Base-by-base conservation (phyloP, 2,888 invertebrate genomes). In the Tanytarsus gracilentus region DNA sequence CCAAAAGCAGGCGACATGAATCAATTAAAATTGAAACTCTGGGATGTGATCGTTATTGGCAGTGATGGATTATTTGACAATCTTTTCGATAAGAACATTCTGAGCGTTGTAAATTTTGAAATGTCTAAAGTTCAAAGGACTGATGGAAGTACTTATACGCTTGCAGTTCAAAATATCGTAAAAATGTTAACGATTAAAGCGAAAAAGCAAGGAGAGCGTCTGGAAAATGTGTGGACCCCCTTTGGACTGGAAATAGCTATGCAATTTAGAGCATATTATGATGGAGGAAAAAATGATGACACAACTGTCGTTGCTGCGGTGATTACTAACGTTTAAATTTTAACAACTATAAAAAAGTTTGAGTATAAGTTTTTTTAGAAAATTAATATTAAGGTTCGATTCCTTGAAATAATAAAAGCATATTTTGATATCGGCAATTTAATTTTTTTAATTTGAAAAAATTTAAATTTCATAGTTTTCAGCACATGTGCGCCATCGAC, bases 21-120 rank as follows among this genome's bases (percentile, higher is more conserved):
- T 1, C 44, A 16, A 8, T 44, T 44, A 4, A 16, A 21, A 44
- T 21, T 44, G 21, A 44, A 11, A 44, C 18, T 18, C 11, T 7
- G 11, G 3, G 44, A 44, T 11, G 18, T 44, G 23, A 44, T 44
- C 3, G 23, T 44, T 44, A 23, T 44, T 1, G 44, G 21, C 8
- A 44, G 44, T 44, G 44, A 44, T 44, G 44, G 44, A 18, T 23
- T 44, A 8, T 44, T 44, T 21, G 44, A 44, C 23, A 44, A 44
- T 44, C 44, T 44, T 44, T 44, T 11, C 23, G 44, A 44, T 8
- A 11, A 44, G 2, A 23, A 18, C 4, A 44, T 44, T 44, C n/a
- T 44, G 5, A 23, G 9, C 9, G 8, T 23, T 44, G 44, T 44
- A 4, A 44, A 6, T 1, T 5, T 11, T 8, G 44, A 44, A 23